Base-by-base conservation (phyloP, 2,113 vertebrate genomes). In the Oncorhynchus clarkii region DNA sequence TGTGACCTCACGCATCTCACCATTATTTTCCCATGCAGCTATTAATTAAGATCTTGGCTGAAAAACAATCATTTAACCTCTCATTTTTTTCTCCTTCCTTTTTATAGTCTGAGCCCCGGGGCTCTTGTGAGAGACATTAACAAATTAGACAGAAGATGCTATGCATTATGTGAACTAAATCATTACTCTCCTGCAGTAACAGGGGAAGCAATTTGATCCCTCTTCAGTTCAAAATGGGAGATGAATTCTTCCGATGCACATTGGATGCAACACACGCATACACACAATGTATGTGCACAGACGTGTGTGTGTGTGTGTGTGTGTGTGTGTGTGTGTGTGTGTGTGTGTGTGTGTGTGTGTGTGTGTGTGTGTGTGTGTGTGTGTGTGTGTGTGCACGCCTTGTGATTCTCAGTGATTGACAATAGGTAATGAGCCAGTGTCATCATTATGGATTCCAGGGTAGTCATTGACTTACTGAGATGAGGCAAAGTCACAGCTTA, bases 31-130 rank as follows among this genome's bases (percentile, higher is more conserved):
- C 59, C 54, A 54, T 54, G 51, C 51, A 29, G 81, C 70, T 75
- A 71, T 80, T 87, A 88, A 89, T 90, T 89, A 91, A 89, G 85
- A 86, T 86, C 77, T 85, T 81, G 74, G 78, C 82, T 80, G 75
- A 83, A 84, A 85, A 82, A 86, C 76, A 75, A 76, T 79, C 78
- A 84, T 80, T 84, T 68, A 84, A 84, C 80, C 75, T 78, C 70
- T 72, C 73, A 77, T 76, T 81, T 72, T 72, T 82, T 24, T 82
- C 67, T 82, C 39, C 31, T 18, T 73, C 26, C 83, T 84, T 85
- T 83, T 86, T 82, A 87, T 82, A 83, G 74, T 78, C 60, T 69
- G 67, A 59, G 81, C 82, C 82, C 70, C 67, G 3, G 64, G 74
- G 78, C 81, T 78, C 75, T 74, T 87, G 78, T 77, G 71, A 80